phyloP scores from a whole-genome alignment of 2,888 invertebrate species.

The Sepiola atlantica region DNA sequence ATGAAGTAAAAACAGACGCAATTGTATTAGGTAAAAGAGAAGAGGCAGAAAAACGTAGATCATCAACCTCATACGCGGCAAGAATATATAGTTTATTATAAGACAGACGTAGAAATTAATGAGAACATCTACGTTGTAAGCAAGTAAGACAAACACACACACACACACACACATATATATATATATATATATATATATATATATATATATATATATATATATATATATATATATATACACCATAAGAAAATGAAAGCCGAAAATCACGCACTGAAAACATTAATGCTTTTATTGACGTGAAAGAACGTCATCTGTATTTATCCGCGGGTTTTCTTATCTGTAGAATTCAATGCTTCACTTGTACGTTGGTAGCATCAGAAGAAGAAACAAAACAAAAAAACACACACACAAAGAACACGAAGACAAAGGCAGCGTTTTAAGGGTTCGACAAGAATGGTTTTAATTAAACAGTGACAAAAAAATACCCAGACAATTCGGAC shows the following conservation, averaged over 20 bases:
- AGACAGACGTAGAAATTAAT: conserved; percentile 14
- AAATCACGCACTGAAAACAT: not conserved
- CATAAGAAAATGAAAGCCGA: not conserved
- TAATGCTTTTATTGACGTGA: not conserved
- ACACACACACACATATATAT: no score
- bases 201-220: no score
- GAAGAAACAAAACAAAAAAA: no score
- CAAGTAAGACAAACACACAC: no score
- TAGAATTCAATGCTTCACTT: not conserved
- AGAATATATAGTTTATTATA: not conserved
- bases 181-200: no score
- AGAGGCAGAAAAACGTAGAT: not conserved
- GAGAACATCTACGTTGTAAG: not conserved
- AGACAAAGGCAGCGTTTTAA: not conserved
- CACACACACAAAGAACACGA: not conserved
- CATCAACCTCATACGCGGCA: not conserved
- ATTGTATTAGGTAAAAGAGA: not conserved
- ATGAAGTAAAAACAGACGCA: not conserved
- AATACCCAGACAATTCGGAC: not conserved
- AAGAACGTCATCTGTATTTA: not conserved
- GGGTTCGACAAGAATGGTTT: not conserved
- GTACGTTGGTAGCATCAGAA: not conserved
- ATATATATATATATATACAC: no score
- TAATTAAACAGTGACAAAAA: not conserved
- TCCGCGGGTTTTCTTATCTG: not conserved